Percentiles rank a stretch among this genome's conserved stretches.
These are phyloP conservation scores for Chloropsis cyanopogon DNA, from an alignment of 2,113 vertebrate genomes.

Conservation along the genomic window DNA sequence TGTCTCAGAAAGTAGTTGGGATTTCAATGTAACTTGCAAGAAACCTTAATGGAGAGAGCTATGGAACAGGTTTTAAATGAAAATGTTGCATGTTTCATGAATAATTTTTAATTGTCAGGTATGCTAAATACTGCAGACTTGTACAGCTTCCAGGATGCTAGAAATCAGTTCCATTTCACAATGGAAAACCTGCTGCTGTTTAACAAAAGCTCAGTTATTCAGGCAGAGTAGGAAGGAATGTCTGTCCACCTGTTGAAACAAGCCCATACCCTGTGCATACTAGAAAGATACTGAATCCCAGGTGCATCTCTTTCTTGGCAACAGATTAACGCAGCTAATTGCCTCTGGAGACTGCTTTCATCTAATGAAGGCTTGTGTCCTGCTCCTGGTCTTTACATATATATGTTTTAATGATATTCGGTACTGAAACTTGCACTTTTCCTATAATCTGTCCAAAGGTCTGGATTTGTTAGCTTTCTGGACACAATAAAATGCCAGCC, in stretches of 20 bases:
- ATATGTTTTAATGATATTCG: background rate
- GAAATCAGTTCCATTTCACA: background rate
- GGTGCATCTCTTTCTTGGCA: background rate
- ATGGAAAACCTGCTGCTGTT: background rate
- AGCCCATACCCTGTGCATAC: background rate
- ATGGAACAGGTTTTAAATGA: background rate
- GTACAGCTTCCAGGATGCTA: background rate
- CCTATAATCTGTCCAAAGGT: background rate
- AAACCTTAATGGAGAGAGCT: background rate
- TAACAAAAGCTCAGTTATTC: background rate
- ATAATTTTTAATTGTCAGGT: background rate
- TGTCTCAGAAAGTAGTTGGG: background rate
- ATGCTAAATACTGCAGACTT: background rate
- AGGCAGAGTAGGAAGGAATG: background rate
- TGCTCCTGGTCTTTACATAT: background rate
- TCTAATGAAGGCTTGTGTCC: background rate
- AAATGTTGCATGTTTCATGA: background rate
- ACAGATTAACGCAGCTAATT: background rate
- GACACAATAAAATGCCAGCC: background rate
- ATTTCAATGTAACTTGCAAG: background rate
- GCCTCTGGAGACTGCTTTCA: background rate
- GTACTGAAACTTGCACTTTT: background rate
- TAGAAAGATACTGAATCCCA: background rate
- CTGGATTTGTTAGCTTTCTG: background rate
- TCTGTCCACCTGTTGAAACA: background rate